A percentile compares a stretch with the other conserved stretches of the same genome.
phyloP scores from a whole-genome alignment of 2,888 invertebrate genomes.

The Idaea dimidiata region DNA sequence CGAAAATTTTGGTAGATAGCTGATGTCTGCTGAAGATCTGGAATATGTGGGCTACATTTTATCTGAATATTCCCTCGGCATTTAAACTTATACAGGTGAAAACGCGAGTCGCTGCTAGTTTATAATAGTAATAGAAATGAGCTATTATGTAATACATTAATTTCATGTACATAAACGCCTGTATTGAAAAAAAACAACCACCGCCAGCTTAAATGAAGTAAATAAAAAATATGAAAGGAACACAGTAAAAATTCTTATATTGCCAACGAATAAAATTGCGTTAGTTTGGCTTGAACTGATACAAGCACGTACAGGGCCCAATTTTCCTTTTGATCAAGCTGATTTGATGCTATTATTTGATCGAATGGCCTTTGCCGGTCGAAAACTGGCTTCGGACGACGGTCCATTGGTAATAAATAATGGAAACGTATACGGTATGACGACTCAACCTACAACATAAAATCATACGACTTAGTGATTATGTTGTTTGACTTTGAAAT shows the following conservation, averaged over 20 bases:
- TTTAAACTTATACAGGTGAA: too few relatives aligned
- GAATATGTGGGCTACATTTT: too few relatives aligned
- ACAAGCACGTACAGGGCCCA: background rate
- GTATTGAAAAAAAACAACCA: too few relatives aligned
- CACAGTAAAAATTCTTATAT: background rate
- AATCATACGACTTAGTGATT: background rate
- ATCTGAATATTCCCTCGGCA: too few relatives aligned
- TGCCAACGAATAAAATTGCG: background rate
- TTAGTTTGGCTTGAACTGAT: background rate
- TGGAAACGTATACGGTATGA: background rate
- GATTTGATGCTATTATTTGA: constrained; percentile 1
- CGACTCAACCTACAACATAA: background rate
- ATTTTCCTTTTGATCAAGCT: background rate
- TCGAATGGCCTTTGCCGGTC: background rate
- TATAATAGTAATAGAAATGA: too few relatives aligned
- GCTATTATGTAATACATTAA: too few relatives aligned
- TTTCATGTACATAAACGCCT: too few relatives aligned
- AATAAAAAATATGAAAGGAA: background rate
- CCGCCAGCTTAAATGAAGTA: too few relatives aligned
- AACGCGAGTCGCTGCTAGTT: too few relatives aligned
- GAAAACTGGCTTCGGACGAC: background rate
- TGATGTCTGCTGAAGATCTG: too few relatives aligned
- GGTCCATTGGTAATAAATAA: background rate
- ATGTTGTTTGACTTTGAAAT: background rate
- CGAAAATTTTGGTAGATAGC: too few relatives aligned